phyloP scores from a whole-genome alignment of 2,797 vertebrate genomes.

The Molossus alvarezi region DNA sequence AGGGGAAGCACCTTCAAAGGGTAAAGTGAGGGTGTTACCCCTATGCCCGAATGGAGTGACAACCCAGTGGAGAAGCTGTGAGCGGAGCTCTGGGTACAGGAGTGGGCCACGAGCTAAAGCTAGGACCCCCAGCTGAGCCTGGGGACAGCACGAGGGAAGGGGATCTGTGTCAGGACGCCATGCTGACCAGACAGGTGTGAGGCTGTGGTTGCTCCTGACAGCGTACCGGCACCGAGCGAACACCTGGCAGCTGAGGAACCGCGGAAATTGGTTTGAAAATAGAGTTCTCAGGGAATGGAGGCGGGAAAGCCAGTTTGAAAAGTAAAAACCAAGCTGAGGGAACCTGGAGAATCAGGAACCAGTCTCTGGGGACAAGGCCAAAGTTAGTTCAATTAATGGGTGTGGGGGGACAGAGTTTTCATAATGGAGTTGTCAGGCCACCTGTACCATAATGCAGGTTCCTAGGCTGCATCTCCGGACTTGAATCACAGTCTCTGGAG shows the following conservation, averaged over 20 bases:
- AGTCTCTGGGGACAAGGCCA: background rate
- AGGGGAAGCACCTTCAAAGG: background rate
- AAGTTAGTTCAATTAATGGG: too few relatives aligned
- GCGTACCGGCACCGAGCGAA: background rate
- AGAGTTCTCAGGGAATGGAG: background rate
- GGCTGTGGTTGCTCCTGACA: background rate
- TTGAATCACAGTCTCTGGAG: background rate
- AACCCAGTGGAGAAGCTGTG: accelerated
- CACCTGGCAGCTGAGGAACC: background rate
- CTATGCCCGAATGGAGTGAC: too few relatives aligned
- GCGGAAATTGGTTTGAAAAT: background rate
- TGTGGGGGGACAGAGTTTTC: background rate
- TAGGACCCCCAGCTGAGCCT: background rate
- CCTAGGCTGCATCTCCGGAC: background rate
- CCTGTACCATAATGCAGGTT: background rate
- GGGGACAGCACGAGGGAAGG: background rate
- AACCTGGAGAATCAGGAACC: background rate
- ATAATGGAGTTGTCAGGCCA: background rate
- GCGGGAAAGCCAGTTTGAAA: background rate
- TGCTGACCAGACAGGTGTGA: background rate
- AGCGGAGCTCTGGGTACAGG: background rate
- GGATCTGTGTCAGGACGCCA: background rate
- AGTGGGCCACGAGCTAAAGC: background rate
- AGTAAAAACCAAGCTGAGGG: background rate
- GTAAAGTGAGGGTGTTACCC: background rate